Base-by-base conservation (phyloP, 1,140 invertebrate genomes). In the Elymnias hypermnestra region DNA sequence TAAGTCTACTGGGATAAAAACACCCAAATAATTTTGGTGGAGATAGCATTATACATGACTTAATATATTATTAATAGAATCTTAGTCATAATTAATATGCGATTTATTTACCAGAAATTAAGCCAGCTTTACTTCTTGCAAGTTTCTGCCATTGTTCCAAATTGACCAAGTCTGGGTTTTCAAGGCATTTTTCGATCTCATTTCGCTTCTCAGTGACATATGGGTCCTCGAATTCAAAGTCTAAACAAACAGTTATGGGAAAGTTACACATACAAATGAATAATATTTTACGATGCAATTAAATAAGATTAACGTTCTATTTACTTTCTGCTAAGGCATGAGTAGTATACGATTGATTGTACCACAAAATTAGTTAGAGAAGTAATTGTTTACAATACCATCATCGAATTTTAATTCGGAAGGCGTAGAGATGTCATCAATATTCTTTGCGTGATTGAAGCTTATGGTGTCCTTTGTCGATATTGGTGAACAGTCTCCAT, bases 81-180 rank as follows among this genome's bases (percentile, higher is more conserved):
- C 9, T 13, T 18, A 9, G 7, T 31, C 17, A 53, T 17, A 15
- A 33, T 33, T 41, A 6, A 4, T 23, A 31, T 15, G 54, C 54
- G n/a, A 10, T 15, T 5, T 33, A 21, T 10, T 65, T 69, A 89
- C 89, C 88, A 70, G 83, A 88, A 18, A 91, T 88, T 46, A 92
- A 68, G 6, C 91, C 91, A 57, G 84, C 88, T 55, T 87, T 81
- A 19, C 85, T 87, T 25, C 86, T 79, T 0, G 90, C 89, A 42
- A 90, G 84, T 43, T 75, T 54, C 50, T 87, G 78, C 84, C 90
- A 89, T 45, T 86, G 66, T 48, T 88, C 72, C 19, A 89, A 56
- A 45, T 70, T 71, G 1, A 78, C 69, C 15, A 77, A 60, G 37
- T 87, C 71, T 7, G 75, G 63, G 49, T 87, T 73, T 14, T 61